These are phyloP conservation scores for Platichthys stellatus DNA, from an alignment of 2,113 vertebrate genomes.

Conservation along the genomic window DNA sequence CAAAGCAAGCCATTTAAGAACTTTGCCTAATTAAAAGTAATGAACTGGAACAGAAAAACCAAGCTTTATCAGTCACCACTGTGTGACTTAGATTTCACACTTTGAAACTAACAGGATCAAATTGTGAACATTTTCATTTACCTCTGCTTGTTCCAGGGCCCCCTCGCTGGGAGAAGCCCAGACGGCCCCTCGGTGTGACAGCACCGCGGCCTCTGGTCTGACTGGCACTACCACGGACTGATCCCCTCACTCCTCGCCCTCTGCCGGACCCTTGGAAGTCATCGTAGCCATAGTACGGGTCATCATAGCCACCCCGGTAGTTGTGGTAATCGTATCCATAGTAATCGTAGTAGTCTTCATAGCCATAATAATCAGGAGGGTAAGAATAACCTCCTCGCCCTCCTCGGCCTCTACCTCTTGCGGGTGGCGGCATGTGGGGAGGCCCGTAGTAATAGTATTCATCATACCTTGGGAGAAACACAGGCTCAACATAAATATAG, in stretches of 20 bases:
- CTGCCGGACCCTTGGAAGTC: conserved; percentile 97
- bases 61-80: neutral
- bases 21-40: neutral
- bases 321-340: conserved; percentile 99
- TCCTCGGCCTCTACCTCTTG: conserved; percentile 93
- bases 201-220: conserved; percentile 89
- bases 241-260: conserved; percentile 95
- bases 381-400: conserved; percentile 96
- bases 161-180: conserved; percentile 94
- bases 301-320: conserved; percentile 99
- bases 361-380: conserved; percentile 96
- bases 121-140: conserved; percentile 76
- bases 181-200: conserved; percentile 91
- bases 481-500: conserved; percentile 1
- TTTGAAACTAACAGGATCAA: neutral
- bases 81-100: neutral
- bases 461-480: conserved; percentile 89
- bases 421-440: conserved; percentile 96
- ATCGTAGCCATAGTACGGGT: conserved; percentile 99
- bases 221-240: conserved; percentile 80
- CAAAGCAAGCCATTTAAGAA: neutral
- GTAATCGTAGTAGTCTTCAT: conserved; percentile 99
- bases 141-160: conserved; percentile 95
- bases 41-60: neutral
- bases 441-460: conserved; percentile 99